Conservation (phyloP, 2,797 vertebrate species). For the Cyprinella venusta region DNA sequence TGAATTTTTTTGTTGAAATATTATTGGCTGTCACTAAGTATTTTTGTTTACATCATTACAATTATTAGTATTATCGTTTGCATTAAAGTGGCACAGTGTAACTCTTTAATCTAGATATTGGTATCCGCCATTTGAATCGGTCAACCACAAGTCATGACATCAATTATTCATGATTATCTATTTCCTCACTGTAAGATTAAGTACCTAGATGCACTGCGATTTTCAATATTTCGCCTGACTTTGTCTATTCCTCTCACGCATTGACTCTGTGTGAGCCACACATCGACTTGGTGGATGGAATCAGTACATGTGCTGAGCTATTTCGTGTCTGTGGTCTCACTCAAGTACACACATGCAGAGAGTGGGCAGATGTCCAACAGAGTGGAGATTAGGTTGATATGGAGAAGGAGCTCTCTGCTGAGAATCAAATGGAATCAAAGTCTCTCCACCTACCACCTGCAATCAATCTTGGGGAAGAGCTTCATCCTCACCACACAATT, state of each 20-base stretch:
- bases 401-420: conserved; percentile 53
- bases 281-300: conserved; percentile 28
- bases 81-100: neutral
- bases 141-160: conserved; percentile 7
- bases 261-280: conserved; percentile 4
- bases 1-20: neutral
- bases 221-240: conserved; percentile 8
- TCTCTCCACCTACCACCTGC: conserved; percentile 54
- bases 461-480: conserved; percentile 45
- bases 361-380: conserved; percentile 48
- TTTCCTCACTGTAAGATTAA: conserved; percentile 33
- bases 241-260: neutral
- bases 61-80: neutral
- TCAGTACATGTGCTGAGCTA: conserved; percentile 6
- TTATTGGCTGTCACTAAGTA: neutral
- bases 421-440: conserved; percentile 56
- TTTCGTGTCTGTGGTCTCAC: neutral
- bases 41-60: neutral
- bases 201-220: conserved; percentile 1
- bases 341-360: neutral
- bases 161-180: conserved; percentile 27
- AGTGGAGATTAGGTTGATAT: conserved; percentile 46
- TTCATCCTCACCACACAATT: conserved; percentile 41
- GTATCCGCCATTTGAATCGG: neutral
- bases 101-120: neutral